Base-by-base conservation (phyloP, 2,888 invertebrate genomes). In the Plemyria rubiginata region DNA sequence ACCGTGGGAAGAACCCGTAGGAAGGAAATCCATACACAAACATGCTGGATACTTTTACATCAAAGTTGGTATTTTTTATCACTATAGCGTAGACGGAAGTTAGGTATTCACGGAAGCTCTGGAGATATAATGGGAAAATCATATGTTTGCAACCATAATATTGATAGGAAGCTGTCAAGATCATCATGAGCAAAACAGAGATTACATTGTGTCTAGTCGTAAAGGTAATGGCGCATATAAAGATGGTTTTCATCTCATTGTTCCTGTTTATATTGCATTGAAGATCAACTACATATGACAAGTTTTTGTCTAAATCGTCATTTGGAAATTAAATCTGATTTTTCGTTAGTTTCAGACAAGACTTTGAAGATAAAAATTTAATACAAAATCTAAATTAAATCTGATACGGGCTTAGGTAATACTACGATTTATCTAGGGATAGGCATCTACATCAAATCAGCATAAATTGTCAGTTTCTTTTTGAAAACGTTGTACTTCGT, bases 1-100 rank as follows among this genome's bases (percentile, higher is more conserved):
- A 36, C 61, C 72, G 71, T 75, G 75, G 73, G 78, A 78, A 72
- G 40, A 46, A 43, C 36, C 29, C 29, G 13, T 50, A 52, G 50
- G 54, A 38, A 54, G 50, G 11, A 13, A 43, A 16, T n/a, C 22
- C 46, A 38, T 46, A 16, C n/a, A 36, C 59, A 60, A 28, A 50
- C 22, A 43, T 22, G 49, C 36, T 53, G 40, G 9, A 4, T 11
- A 16, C 8, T 45, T 15, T 43, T 15, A 1, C 15, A 43, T 2
- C 9, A 43, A 16, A 43, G 15, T 43, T 43, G 36, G 3, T 11
- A 11, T 11, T 5, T 43, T 41, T 43, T 43, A 43, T 15, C n/a
- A 40, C 40, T n/a, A 40, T 2, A 45, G 16, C 16, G 8, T 7
- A 16, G 9, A 38, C 49, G 60, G 64, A 60, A 57, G 43, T 15